Percentiles rank a stretch among this genome's conserved stretches.
These are phyloP conservation scores for Clarias batrachus DNA, from an alignment of 2,113 vertebrate genomes.

Conservation along the genomic window DNA sequence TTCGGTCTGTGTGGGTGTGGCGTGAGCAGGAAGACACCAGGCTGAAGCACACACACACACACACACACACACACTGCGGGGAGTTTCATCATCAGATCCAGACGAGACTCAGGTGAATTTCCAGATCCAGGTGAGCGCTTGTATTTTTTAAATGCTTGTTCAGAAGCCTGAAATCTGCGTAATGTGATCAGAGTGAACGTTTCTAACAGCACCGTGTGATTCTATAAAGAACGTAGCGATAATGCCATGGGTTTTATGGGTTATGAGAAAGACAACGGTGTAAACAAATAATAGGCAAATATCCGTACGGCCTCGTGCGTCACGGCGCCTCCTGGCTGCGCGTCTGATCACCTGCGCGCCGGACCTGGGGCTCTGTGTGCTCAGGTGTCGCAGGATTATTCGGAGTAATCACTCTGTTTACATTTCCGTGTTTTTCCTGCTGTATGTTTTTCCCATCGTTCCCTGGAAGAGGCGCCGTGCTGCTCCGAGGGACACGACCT, in stretches of 20 bases:
- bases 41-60: background rate
- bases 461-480: background rate
- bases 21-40: background rate
- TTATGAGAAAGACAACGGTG: background rate
- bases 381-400: background rate
- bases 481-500: background rate
- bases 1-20: background rate
- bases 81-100: background rate
- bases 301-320: background rate
- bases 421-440: background rate
- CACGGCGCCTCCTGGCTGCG: background rate
- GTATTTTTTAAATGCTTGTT: background rate
- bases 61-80: background rate
- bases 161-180: background rate
- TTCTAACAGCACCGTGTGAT: background rate
- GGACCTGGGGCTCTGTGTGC: background rate
- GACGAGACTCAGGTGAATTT: background rate
- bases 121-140: background rate
- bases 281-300: slow-evolving; percentile 16
- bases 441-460: background rate
- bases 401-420: background rate
- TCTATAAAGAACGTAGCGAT: background rate
- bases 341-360: no score
- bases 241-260: background rate
- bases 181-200: background rate